Percentiles rank a stretch among this genome's conserved stretches.
These are phyloP conservation scores for Danaus melanippus DNA, from an alignment of 1,140 invertebrate genomes.

Conservation along the genomic window DNA sequence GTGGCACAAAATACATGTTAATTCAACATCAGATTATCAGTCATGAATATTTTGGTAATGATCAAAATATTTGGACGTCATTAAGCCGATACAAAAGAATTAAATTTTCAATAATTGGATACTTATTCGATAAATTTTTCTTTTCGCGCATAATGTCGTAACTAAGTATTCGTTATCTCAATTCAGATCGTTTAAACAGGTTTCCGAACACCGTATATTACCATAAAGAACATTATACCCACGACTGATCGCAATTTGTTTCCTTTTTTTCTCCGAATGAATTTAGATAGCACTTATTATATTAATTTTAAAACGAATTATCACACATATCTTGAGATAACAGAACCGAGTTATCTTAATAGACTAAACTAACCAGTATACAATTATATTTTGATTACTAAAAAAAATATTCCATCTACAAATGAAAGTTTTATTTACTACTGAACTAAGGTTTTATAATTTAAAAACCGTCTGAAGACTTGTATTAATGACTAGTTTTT, in stretches of 20 bases:
- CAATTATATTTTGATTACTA: too few species aligned
- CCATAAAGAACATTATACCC: slow-evolving; percentile 12
- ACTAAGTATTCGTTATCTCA: slow-evolving; percentile 15
- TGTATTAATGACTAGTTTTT: too few species aligned
- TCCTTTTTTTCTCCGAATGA: slow-evolving; percentile 9
- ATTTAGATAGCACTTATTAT: slow-evolving; percentile 14
- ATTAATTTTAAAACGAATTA: slow-evolving; percentile 5
- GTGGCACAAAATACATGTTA: too few species aligned
- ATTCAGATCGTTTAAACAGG: slow-evolving; percentile 10
- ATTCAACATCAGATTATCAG: too few species aligned
- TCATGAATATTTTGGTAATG: slow-evolving; percentile 2
- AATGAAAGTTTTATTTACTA: too few species aligned
- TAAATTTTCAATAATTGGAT: slow-evolving; percentile 7
- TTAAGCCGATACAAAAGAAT: slow-evolving; percentile 3
- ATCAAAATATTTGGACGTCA: slow-evolving; percentile 7
- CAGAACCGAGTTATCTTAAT: too few species aligned
- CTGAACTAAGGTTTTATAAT: too few species aligned
- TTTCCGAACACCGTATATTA: slow-evolving; percentile 16
- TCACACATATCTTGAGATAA: slow-evolving; percentile 4
- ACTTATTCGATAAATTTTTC: slow-evolving; percentile 4
- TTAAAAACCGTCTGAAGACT: too few species aligned
- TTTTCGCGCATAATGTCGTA: slow-evolving; percentile 11
- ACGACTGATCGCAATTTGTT: slow-evolving; percentile 12
- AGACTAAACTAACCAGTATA: too few species aligned
- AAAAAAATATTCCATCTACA: too few species aligned